phyloP scores from a whole-genome alignment of 2,113 vertebrate species.

The Burhinus oedicnemus region DNA sequence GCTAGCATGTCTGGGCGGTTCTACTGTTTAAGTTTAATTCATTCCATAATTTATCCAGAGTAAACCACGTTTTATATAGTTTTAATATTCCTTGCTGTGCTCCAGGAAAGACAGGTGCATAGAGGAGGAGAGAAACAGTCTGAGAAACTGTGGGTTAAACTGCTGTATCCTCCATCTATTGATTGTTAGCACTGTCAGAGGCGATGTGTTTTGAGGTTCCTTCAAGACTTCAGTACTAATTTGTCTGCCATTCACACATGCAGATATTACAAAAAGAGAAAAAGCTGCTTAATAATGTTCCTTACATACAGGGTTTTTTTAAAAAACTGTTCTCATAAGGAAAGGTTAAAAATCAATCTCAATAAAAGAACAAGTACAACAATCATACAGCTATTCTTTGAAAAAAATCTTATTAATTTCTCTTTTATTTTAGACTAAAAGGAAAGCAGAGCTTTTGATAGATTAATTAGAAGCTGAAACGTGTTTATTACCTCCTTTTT shows the following conservation, averaged over 20 bases:
- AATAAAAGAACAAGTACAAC: neutral
- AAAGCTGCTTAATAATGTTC: constrained; percentile 24
- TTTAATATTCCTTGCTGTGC: neutral
- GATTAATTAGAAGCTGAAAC: constrained; percentile 55
- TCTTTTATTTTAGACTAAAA: constrained; percentile 24
- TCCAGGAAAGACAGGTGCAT: neutral
- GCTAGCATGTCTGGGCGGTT: accelerated
- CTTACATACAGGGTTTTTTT: neutral
- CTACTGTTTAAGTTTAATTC: neutral
- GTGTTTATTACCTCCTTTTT: constrained; percentile 46
- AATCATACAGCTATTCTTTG: neutral
- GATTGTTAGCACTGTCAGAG: neutral
- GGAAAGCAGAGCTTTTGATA: constrained; percentile 44
- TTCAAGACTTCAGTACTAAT: neutral
- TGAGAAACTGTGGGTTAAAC: neutral
- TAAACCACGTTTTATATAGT: neutral
- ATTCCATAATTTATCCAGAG: neutral
- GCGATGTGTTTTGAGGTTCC: constrained; percentile 17
- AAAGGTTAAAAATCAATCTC: constrained; percentile 49
- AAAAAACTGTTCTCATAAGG: neutral
- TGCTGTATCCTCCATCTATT: neutral
- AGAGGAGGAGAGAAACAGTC: neutral
- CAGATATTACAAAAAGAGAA: neutral
- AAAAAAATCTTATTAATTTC: constrained; percentile 32
- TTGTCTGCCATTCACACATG: constrained; percentile 5